Base-by-base conservation (phyloP, 1,140 invertebrate genomes). In the Medauroidea extradentata region DNA sequence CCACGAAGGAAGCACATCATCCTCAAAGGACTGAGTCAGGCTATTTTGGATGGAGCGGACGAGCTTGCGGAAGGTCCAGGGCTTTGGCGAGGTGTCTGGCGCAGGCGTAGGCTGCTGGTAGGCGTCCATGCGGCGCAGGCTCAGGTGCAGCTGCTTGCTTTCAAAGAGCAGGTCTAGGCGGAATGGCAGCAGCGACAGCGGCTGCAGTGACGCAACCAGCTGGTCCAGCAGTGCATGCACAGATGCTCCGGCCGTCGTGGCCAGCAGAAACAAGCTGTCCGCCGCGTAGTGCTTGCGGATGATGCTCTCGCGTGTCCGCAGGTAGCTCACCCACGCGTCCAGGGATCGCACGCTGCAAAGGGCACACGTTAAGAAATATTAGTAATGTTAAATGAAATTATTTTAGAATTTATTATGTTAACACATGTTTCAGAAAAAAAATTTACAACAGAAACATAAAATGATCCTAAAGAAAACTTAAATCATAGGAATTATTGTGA, bases 271-370 rank as follows among this genome's bases (percentile, higher is more conserved):
- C 38, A 93, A 77, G 29, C 87, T 86, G 62, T 84, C 84, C 8
- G 80, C 78, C 18, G 79, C 83, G 69, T 93, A 94, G 71, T 93
- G 90, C 66, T 90, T 91, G 18, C 83, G 82, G n/a, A 93, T 74
- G 9, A 93, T 81, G 11, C 85, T 86, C 72, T 93, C 90, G 52
- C 90, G 81, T 2, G 89, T 90, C 62, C 88, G 81, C 13, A 93
- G 75, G 67, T 91, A 93, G 19, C 87, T 87, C 59, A 91, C 81
- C 90, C 91, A 94, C 24, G 90, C 90, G 66, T 92, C 90, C 63
- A 94, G 75, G 42, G 90, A 88, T 48, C 88, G 79, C 56, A 90
- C 81, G 75, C 88, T 90, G 74, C 21, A n/a, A n/a, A n/a, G n/a
- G n/a, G n/a, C n/a, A n/a, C n/a, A n/a, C n/a, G n/a, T n/a, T n/a